Percentiles rank a stretch among this genome's conserved stretches.
phyloP scores from a whole-genome alignment of 2,888 invertebrate species.

The Sycophila texana region DNA sequence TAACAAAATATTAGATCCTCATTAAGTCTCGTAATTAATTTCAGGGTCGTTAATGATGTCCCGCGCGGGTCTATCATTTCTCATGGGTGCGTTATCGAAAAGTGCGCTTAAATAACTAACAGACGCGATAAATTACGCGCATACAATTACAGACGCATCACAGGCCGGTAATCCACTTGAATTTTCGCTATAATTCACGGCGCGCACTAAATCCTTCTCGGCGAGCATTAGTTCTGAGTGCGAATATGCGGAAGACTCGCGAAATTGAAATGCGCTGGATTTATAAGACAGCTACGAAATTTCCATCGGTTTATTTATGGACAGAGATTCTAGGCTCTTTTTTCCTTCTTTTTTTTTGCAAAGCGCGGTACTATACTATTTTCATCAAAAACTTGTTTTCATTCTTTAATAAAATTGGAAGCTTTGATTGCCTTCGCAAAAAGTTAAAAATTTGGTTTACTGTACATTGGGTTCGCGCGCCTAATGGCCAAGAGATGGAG shows the following conservation, averaged over 20 bases:
- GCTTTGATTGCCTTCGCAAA: background rate
- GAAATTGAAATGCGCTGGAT: slow-evolving; percentile 28
- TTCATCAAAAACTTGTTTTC: too few relatives aligned
- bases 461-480: background rate
- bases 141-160: slow-evolving; percentile 24
- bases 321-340: background rate
- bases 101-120: slow-evolving; percentile 8
- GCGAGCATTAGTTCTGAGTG: slow-evolving; percentile 17
- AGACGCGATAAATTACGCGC: slow-evolving; percentile 26
- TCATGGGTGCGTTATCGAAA: slow-evolving; percentile 15
- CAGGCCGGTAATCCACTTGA: slow-evolving; percentile 32
- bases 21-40: background rate
- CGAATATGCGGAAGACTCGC: background rate
- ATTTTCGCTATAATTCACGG: slow-evolving; percentile 39
- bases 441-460: background rate
- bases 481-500: too few relatives aligned
- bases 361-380: too few relatives aligned
- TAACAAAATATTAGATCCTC: background rate
- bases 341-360: background rate
- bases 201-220: slow-evolving; percentile 27
- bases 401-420: background rate
- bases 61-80: background rate
- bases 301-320: background rate
- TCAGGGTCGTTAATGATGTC: background rate
- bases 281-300: slow-evolving; percentile 2